Percentiles rank a stretch among this genome's conserved stretches.
Evolutionary conservation across 2,113 vertebrate species (phyloP).

Genomic region (Mesitornis unicolor): DNA sequence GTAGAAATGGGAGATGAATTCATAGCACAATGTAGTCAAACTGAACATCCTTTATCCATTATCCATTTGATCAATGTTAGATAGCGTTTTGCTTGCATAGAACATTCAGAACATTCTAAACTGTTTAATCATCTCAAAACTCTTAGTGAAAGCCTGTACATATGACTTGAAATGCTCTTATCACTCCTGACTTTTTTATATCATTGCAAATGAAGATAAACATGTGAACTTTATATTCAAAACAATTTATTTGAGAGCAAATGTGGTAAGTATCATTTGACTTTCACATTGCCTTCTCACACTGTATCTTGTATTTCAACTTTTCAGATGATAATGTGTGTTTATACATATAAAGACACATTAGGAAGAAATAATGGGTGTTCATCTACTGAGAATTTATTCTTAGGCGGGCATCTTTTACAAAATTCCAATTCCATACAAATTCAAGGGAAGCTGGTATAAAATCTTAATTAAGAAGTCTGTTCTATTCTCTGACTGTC

Average conservation of each 20-base stretch:
- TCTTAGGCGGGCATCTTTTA: neutral
- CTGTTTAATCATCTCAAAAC: neutral
- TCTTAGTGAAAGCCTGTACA: neutral
- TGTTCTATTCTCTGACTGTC: neutral
- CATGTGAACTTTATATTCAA: neutral
- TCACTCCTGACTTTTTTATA: neutral
- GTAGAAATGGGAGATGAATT: neutral
- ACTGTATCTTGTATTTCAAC: neutral
- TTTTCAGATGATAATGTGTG: neutral
- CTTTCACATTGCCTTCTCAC: neutral
- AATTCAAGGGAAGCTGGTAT: neutral
- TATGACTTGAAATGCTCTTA: neutral
- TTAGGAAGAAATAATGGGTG: neutral
- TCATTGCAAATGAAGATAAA: neutral
- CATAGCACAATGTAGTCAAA: neutral
- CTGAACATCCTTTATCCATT: neutral
- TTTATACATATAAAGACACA: neutral
- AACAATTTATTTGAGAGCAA: neutral
- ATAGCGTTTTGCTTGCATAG: neutral
- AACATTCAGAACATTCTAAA: neutral
- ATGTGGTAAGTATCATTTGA: neutral
- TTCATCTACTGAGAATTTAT: neutral
- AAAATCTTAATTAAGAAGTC: neutral
- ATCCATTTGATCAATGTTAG: neutral
- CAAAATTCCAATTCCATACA: neutral